phyloP scores from a whole-genome alignment of 2,797 vertebrate genomes.

The Toxotes lorentzi region DNA sequence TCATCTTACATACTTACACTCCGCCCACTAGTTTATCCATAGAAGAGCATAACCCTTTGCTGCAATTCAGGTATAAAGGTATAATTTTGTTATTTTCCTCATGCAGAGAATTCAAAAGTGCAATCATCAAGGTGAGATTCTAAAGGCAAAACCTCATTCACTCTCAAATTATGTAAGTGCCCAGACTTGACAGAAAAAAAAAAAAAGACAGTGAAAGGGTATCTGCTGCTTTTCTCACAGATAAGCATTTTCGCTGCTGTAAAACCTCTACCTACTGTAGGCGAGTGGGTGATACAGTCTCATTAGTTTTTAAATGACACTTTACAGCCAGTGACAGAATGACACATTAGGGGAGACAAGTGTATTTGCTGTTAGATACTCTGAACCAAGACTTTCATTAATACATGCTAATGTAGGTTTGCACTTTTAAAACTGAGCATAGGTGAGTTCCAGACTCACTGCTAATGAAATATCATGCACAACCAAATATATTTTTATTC shows the following conservation, averaged over 20 bases:
- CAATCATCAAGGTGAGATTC: slow-evolving; percentile 42
- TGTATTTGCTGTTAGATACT: neutral
- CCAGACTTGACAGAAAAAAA: slow-evolving; percentile 29
- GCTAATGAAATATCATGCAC: neutral
- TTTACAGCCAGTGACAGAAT: neutral
- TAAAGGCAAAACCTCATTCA: slow-evolving; percentile 35
- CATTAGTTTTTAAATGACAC: slow-evolving; percentile 6
- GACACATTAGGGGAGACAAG: neutral
- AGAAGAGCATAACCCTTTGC: slow-evolving; percentile 8
- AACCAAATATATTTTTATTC: neutral
- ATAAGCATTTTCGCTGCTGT: slow-evolving; percentile 37
- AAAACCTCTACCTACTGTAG: neutral
- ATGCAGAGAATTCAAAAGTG: slow-evolving; percentile 32
- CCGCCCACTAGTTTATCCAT: slow-evolving; percentile 14
- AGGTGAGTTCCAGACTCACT: neutral
- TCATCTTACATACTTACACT: neutral
- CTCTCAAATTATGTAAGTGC: slow-evolving; percentile 36
- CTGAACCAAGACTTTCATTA: neutral
- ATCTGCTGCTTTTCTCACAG: slow-evolving; percentile 35
- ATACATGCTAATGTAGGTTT: slow-evolving; percentile 7
- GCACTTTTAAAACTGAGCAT: neutral
- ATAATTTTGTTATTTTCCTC: slow-evolving; percentile 46
- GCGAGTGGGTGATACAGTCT: neutral
- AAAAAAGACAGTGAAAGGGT: slow-evolving; percentile 1
- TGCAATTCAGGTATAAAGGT: slow-evolving; percentile 18